Evolutionary conservation across 35 echinoderm and acorn worm species (phyloP).

Genomic region (Strongylocentrotus purpuratus): DNA sequence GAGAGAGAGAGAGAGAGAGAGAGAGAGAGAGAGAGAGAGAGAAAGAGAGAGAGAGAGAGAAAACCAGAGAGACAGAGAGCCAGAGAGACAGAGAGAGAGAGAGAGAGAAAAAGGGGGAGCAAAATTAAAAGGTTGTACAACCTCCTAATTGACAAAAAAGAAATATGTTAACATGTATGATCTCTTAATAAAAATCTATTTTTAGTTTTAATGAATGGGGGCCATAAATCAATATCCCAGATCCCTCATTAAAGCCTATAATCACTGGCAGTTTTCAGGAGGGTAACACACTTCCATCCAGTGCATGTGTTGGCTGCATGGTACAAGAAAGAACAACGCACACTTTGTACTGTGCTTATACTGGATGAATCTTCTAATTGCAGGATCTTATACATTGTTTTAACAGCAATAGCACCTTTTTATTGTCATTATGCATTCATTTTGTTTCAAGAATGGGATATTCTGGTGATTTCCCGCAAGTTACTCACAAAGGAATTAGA

Average conservation of each 20-base stretch:
- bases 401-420: no score
- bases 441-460: no score
- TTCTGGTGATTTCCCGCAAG: no score
- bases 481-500: no score
- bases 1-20: background rate
- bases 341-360: no score
- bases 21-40: background rate
- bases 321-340: background rate
- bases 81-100: background rate
- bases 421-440: no score
- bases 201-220: background rate
- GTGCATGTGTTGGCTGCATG: background rate
- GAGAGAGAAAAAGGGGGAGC: background rate
- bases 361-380: no score
- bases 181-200: background rate
- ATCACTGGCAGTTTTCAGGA: no score
- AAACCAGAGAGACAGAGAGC: background rate
- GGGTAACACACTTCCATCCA: no score
- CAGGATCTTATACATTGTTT: no score
- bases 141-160: background rate
- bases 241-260: background rate
- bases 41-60: conserved; percentile 15
- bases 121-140: background rate
- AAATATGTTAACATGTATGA: background rate
- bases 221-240: background rate